These are phyloP conservation scores for Drosophila basisetae DNA, from an alignment of 2,888 invertebrate species.

Conservation along the genomic window DNA sequence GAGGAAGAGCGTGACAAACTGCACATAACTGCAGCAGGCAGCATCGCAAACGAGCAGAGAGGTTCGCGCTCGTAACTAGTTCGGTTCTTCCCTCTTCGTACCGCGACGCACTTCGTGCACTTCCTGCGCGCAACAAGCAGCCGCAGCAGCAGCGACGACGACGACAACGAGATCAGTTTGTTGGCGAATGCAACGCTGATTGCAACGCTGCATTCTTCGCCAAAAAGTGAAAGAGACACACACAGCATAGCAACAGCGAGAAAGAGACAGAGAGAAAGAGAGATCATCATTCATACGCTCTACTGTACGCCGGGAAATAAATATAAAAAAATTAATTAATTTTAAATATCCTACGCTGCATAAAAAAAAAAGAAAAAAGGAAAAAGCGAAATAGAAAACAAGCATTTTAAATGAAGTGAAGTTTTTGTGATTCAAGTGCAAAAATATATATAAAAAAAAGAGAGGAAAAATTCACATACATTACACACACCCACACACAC, in stretches of 20 bases:
- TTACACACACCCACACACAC: constrained; percentile 33
- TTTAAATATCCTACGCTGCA: neutral
- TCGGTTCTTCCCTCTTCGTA: constrained; percentile 38
- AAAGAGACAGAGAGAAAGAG: constrained; percentile 19
- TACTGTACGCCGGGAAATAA: constrained; percentile 55
- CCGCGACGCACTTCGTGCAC: constrained; percentile 68
- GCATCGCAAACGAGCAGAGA: constrained; percentile 32
- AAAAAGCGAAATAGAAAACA: constrained; percentile 46
- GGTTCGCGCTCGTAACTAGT: constrained; percentile 68
- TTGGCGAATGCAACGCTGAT: constrained; percentile 78
- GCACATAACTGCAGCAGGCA: constrained; percentile 48
- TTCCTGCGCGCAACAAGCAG: constrained; percentile 71
- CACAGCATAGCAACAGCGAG: constrained; percentile 2
- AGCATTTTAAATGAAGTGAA: constrained; percentile 57
- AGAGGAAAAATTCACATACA: constrained; percentile 20
- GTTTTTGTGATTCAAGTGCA: constrained; percentile 57
- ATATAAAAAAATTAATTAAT: constrained; percentile 11
- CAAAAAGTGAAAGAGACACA: constrained; percentile 65
- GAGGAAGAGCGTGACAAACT: constrained; percentile 27
- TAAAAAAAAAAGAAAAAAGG: constrained; percentile 18
- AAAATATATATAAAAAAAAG: constrained; percentile 25
- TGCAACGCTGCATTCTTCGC: constrained; percentile 72
- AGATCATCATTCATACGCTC: constrained; percentile 52
- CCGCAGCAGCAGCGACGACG: constrained; percentile 39
- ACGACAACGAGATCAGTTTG: constrained; percentile 70